Evolutionary conservation across 2,888 invertebrate species (phyloP).

Genomic region (Ormyrus thymus): DNA sequence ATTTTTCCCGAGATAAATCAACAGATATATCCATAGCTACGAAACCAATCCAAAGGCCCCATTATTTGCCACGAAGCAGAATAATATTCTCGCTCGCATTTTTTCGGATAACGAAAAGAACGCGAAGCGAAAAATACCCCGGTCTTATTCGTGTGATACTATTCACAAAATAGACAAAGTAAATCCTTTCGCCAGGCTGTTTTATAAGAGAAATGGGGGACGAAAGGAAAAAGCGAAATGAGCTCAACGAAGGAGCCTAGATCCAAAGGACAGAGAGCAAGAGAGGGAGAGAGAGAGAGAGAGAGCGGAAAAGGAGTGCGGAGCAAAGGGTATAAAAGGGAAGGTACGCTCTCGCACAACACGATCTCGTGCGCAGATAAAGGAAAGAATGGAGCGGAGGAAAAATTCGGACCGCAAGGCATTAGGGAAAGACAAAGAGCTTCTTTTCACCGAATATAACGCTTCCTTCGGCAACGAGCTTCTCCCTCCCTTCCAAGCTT

Average conservation of each 20-base stretch:
- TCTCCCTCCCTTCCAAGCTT: background rate
- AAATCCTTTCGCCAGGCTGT: slow-evolving; percentile 29
- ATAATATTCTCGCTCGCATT: background rate
- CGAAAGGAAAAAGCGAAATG: slow-evolving; percentile 35
- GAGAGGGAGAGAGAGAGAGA: slow-evolving; percentile 7
- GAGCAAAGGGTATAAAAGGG: background rate
- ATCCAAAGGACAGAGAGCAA: background rate
- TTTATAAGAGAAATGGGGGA: slow-evolving; percentile 13
- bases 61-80: too few species aligned
- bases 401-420: slow-evolving; percentile 45
- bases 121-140: slow-evolving; percentile 3
- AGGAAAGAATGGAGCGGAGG: slow-evolving; percentile 33
- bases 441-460: slow-evolving; percentile 53
- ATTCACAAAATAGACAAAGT: slow-evolving; percentile 37
- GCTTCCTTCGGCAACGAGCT: background rate
- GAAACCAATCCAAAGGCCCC: too few species aligned
- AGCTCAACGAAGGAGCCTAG: slow-evolving; percentile 32
- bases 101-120: slow-evolving; percentile 1
- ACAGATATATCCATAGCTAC: too few species aligned
- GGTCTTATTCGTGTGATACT: background rate
- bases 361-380: background rate
- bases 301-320: background rate
- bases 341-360: background rate
- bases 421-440: slow-evolving; percentile 49
- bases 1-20: too few species aligned